Base-by-base conservation (phyloP, 1,140 invertebrate genomes). In the Scaptomyza hsui region DNA sequence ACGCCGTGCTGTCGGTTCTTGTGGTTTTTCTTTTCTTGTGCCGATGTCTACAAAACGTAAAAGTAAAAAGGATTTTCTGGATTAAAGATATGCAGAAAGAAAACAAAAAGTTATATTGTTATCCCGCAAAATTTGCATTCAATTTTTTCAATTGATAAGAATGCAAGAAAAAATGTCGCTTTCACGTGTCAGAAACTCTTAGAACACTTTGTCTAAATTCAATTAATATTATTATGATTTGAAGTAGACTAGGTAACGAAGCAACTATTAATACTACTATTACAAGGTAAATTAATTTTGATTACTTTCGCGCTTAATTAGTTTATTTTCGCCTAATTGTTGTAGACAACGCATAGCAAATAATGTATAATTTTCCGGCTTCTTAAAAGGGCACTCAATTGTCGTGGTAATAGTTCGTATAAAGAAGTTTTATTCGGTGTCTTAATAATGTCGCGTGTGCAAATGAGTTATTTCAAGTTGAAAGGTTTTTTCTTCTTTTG, bases 311-410 rank as follows among this genome's bases (percentile, higher is more conserved):
- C 51, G 57, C 61, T 72, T 67, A 16, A 39, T 49, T 67, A 26
- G 67, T 24, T 41, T 42, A 56, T 60, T 72, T 72, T 42, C 51
- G 56, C 56, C 55, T 75, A 60, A 62, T 75, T 75, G 57, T 49
- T 21, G 29, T 44, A 39, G 13, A 9, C 39, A 29, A 41, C 44
- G 49, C 37, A 9, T 18, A 24, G 26, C 41, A 15, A 21, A 51
- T 16, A 47, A 52, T 51, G 41, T 49, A 49, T n/a, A n/a, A n/a
- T 63, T 69, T 76, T 69, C 73, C 69, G 56, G 62, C 56, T 39
- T 7, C 51, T 44, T 57, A 35, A 74, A 72, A 76, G 63, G 41
- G 70, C 70, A 76, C 47, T 69, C 63, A 69, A 59, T 57, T 69
- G 70, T 73, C 71, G 57, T 47, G 24, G 62, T 65, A 37, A 73